Evolutionary conservation across 2,888 invertebrate species (phyloP).

Genomic region (Catocala nupta): DNA sequence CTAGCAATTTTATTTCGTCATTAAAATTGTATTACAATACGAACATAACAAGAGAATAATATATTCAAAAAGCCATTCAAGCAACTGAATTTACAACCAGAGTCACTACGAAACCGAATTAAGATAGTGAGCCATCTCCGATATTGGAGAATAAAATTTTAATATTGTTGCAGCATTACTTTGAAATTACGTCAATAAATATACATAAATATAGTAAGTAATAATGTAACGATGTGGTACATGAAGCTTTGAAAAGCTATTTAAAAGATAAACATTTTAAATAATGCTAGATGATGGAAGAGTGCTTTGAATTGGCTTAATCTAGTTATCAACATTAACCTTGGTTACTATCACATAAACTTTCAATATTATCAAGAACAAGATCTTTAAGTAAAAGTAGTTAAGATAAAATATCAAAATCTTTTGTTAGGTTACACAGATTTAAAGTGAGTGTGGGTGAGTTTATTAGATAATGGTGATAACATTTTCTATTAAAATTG

Average conservation of each 20-base stretch:
- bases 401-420: neutral
- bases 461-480: too few relatives aligned
- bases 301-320: neutral
- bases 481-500: too few relatives aligned
- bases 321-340: neutral
- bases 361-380: neutral
- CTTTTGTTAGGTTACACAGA: neutral
- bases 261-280: constrained; percentile 15
- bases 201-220: constrained; percentile 18
- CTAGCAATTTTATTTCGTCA: neutral
- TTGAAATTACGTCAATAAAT: constrained; percentile 24
- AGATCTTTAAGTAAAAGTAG: neutral
- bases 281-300: constrained; percentile 9
- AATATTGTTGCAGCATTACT: constrained; percentile 15
- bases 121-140: constrained; percentile 5
- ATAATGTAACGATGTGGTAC: constrained; percentile 11
- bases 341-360: neutral
- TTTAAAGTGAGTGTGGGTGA: neutral
- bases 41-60: constrained; percentile 1
- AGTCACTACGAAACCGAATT: constrained; percentile 9
- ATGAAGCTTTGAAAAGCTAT: constrained; percentile 11
- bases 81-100: constrained; percentile 10
- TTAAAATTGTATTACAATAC: neutral
- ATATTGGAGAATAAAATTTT: constrained; percentile 11
- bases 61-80: neutral